Evolutionary conservation across 2,888 invertebrate species (phyloP).

Genomic region (Hetaerina titia): DNA sequence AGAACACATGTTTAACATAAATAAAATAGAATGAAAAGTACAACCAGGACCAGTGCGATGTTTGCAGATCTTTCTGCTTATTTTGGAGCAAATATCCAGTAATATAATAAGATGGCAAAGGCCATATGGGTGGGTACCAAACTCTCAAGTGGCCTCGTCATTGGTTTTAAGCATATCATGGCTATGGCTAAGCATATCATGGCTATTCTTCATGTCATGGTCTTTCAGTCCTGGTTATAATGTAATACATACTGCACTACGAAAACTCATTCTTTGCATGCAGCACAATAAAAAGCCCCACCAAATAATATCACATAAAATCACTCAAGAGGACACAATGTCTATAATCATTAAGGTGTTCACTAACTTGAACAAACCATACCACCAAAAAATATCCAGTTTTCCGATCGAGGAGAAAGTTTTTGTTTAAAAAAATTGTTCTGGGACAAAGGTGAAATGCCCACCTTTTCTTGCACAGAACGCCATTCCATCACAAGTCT

Average conservation of each 20-base stretch:
- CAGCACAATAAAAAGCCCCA: not conserved
- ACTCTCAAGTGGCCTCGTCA: too few species aligned
- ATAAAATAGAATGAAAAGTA: not conserved
- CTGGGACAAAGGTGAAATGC: not conserved
- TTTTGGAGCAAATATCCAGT: not conserved
- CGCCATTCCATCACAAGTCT: not conserved
- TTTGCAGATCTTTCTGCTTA: not conserved
- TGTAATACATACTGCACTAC: not conserved
- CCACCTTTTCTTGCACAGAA: not conserved
- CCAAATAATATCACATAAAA: not conserved
- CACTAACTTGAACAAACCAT: slow-evolving; percentile 9
- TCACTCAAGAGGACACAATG: not conserved
- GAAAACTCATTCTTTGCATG: not conserved
- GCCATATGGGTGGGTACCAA: too few species aligned
- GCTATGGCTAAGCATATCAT: too few species aligned
- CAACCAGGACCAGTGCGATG: not conserved
- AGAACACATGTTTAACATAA: not conserved
- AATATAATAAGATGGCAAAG: too few species aligned
- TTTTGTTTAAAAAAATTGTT: not conserved
- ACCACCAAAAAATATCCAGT: not conserved
- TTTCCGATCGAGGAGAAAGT: not conserved
- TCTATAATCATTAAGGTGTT: not conserved
- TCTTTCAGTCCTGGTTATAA: not conserved
- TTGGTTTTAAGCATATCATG: too few species aligned
- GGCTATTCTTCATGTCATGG: too few species aligned